These are phyloP conservation scores for Tetrax tetrax DNA, from an alignment of 2,113 vertebrate genomes.

Conservation along the genomic window DNA sequence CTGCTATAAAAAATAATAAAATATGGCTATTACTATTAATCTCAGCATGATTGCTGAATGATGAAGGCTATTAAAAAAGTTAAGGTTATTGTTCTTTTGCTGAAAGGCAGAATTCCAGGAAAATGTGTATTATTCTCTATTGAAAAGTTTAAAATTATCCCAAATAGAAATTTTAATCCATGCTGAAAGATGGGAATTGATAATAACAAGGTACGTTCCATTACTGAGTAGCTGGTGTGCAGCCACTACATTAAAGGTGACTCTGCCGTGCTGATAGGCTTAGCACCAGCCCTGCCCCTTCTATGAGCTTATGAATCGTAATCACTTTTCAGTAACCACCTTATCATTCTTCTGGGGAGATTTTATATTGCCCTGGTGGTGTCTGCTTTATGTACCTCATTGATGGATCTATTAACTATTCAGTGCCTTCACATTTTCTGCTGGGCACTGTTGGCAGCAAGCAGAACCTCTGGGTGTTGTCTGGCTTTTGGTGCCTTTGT, in stretches of 20 bases:
- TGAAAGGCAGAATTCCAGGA: slow-evolving; percentile 1
- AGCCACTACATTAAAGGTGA: not conserved
- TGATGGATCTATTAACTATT: not conserved
- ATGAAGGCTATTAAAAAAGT: not conserved
- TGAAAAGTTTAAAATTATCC: not conserved
- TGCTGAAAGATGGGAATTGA: not conserved
- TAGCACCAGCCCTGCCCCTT: not conserved
- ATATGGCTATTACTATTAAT: not conserved
- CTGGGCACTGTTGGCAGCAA: not conserved
- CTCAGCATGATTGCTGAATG: not conserved
- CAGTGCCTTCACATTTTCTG: not conserved
- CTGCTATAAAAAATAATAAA: slow-evolving; percentile 54
- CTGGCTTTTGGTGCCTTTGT: not conserved
- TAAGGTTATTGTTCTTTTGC: not conserved
- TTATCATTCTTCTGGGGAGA: not conserved
- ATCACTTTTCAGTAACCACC: not conserved
- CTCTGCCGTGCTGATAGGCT: not conserved
- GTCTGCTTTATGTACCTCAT: not conserved
- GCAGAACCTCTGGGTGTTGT: not conserved
- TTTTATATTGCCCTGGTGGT: not conserved
- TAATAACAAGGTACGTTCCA: not conserved
- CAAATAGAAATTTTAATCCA: not conserved
- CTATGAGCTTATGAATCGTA: not conserved
- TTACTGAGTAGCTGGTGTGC: not conserved
- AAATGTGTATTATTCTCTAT: not conserved